A percentile compares a stretch with the other conserved stretches of the same genome.
These are phyloP conservation scores for Allygus modestus DNA, from an alignment of 2,888 invertebrate species.

Conservation along the genomic window DNA sequence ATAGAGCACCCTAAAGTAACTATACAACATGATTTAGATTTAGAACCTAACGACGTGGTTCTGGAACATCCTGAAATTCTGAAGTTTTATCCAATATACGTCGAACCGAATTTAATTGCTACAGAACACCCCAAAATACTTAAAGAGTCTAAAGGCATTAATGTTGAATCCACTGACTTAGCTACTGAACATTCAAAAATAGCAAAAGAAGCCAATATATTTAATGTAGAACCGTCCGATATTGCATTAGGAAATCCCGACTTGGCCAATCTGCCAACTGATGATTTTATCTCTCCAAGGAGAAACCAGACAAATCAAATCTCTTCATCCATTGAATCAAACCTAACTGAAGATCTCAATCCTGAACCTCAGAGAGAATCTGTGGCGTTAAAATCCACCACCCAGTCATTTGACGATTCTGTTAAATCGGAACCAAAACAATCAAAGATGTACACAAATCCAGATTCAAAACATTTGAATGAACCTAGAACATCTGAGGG, in stretches of 20 bases:
- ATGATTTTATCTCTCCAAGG: background rate
- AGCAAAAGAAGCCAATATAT: background rate
- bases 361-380: too few species aligned
- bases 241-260: background rate
- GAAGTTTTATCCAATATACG: background rate
- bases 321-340: too few species aligned
- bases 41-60: background rate
- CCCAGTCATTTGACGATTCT: too few species aligned
- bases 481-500: background rate
- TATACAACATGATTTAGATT: background rate
- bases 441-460: background rate
- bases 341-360: too few species aligned
- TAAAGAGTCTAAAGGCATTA: background rate
- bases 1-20: background rate
- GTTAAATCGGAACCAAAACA: background rate
- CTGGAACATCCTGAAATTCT: background rate
- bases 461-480: background rate
- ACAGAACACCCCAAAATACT: slow-evolving; percentile 31
- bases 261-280: background rate
- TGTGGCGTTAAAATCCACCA: too few species aligned
- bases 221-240: background rate
- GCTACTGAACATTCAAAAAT: slow-evolving; percentile 31
- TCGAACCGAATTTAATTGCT: slow-evolving; percentile 12
- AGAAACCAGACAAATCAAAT: background rate
- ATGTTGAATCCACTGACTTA: background rate